Evolutionary conservation across 2,888 invertebrate genomes (phyloP).

Genomic region (Drosophila atripex): DNA sequence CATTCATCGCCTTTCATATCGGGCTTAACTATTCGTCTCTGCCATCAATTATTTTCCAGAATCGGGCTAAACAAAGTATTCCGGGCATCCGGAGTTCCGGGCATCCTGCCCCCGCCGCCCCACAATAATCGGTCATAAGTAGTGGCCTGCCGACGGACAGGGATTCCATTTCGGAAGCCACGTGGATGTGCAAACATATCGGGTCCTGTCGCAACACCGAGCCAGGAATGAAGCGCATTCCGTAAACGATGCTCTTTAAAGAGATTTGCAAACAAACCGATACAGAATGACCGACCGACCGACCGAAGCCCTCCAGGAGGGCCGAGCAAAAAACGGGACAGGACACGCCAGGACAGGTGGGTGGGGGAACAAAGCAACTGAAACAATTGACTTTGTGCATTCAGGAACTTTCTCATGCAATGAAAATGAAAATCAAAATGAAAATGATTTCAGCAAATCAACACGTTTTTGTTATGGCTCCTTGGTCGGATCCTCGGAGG

Average conservation of each 20-base stretch:
- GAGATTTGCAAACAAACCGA: neutral
- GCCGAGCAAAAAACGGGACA: no score
- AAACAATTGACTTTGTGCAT: conserved; percentile 47
- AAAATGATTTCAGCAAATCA: conserved; percentile 53
- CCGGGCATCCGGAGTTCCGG: no score
- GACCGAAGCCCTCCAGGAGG: no score
- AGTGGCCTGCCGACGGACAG: no score
- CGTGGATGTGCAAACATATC: no score
- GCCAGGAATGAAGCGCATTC: no score
- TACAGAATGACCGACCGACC: neutral
- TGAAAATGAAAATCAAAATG: conserved; percentile 34
- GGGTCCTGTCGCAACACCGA: no score
- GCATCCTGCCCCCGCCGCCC: no score
- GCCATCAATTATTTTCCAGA: conserved; percentile 42
- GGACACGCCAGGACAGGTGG: neutral
- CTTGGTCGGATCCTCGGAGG: no score
- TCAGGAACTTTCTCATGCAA: conserved; percentile 42
- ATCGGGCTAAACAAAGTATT: no score
- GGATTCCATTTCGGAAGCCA: no score
- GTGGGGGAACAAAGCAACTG: conserved; percentile 15
- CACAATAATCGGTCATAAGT: no score
- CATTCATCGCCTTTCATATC: neutral
- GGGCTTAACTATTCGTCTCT: neutral
- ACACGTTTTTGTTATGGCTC: conserved; percentile 50
- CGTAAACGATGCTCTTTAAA: conserved; percentile 1